Percentiles rank a stretch among this genome's conserved stretches.
These are phyloP conservation scores for Elachura formosa DNA, from an alignment of 2,113 vertebrate genomes.

Conservation along the genomic window DNA sequence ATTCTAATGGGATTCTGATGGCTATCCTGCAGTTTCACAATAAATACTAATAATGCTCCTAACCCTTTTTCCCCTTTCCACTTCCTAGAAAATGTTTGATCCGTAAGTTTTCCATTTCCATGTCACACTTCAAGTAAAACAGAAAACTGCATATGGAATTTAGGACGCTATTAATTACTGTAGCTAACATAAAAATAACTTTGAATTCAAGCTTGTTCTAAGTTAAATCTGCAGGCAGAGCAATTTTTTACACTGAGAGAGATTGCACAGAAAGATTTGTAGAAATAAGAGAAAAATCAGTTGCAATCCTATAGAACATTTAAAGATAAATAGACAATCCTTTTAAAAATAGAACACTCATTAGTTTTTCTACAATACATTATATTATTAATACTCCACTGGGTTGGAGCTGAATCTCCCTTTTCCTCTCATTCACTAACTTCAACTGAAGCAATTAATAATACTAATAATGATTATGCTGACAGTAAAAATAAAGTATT, in stretches of 20 bases:
- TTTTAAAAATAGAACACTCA: not conserved
- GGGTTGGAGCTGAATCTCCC: not conserved
- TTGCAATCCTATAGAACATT: not conserved
- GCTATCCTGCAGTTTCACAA: not conserved
- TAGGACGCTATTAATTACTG: not conserved
- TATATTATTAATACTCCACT: not conserved
- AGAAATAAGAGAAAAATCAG: not conserved
- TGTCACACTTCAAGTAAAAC: not conserved
- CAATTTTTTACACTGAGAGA: not conserved
- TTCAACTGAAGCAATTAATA: not conserved
- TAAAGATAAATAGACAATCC: not conserved
- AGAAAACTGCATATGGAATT: not conserved
- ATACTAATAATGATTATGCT: not conserved
- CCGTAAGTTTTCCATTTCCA: not conserved
- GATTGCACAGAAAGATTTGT: not conserved
- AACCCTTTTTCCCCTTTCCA: rapidly evolving
- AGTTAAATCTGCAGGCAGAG: not conserved
- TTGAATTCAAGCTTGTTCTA: not conserved
- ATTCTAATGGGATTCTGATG: not conserved
- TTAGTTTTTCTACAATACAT: not conserved
- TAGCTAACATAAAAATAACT: not conserved
- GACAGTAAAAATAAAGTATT: not conserved
- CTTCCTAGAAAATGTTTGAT: not conserved
- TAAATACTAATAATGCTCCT: not conserved
- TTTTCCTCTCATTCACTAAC: not conserved